Evolutionary conservation across 2,888 invertebrate species (phyloP).

Genomic region (Apantesis nais): DNA sequence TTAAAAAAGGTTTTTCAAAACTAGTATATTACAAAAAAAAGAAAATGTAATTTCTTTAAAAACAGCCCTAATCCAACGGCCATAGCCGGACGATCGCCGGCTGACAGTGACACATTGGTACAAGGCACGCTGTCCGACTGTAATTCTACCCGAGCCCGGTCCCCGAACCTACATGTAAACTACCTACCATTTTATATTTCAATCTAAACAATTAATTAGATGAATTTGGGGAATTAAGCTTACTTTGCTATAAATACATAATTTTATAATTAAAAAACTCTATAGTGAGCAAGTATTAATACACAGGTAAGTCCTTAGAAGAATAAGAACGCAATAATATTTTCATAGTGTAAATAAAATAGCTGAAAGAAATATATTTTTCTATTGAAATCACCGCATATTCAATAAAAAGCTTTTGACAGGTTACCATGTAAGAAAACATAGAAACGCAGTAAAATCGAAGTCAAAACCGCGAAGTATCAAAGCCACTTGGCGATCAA

Average conservation of each 20-base stretch:
- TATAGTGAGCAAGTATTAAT: not conserved
- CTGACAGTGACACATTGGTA: slow-evolving; percentile 86
- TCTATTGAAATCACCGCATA: slow-evolving; percentile 29
- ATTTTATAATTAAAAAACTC: slow-evolving; percentile 19
- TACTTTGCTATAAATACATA: slow-evolving; percentile 38
- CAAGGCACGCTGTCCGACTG: slow-evolving; percentile 80
- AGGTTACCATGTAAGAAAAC: slow-evolving; percentile 56
- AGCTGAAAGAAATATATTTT: slow-evolving; percentile 17
- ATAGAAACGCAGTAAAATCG: slow-evolving; percentile 73
- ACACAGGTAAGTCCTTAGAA: not conserved
- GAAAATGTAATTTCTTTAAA: slow-evolving; percentile 76
- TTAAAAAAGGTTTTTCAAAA: slow-evolving; percentile 5
- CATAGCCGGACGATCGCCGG: slow-evolving; percentile 69
- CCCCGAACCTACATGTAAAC: slow-evolving; percentile 51
- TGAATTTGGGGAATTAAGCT: slow-evolving; percentile 45
- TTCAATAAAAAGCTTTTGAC: slow-evolving; percentile 40
- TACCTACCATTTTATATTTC: slow-evolving; percentile 67
- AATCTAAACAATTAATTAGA: slow-evolving; percentile 69
- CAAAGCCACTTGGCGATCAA: slow-evolving; percentile 80
- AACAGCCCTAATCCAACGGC: slow-evolving; percentile 75
- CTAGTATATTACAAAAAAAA: slow-evolving; percentile 43
- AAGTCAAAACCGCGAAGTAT: slow-evolving; percentile 83
- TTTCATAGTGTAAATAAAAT: slow-evolving; percentile 16
- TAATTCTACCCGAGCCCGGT: slow-evolving; percentile 78
- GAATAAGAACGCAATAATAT: not conserved